A percentile compares a stretch with the other conserved stretches of the same genome.
phyloP scores from a whole-genome alignment of 2,888 invertebrate genomes.

The Euclidia mi region DNA sequence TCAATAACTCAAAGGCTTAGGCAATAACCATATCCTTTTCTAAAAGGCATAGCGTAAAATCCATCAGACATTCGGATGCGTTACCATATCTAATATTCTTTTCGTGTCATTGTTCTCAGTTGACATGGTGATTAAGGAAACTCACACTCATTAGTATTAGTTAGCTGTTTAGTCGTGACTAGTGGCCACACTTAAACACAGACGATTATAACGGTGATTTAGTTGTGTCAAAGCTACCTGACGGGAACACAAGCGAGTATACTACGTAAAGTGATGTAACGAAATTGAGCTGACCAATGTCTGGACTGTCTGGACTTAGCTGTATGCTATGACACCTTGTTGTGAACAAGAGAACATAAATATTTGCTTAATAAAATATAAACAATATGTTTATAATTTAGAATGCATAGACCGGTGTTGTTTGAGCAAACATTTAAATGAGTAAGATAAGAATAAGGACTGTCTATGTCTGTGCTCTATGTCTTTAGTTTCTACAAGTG shows the following conservation, averaged over 20 bases:
- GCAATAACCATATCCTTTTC: too few relatives aligned
- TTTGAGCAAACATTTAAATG: slow-evolving; percentile 17
- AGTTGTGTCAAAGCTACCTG: slow-evolving; percentile 36
- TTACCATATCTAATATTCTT: slow-evolving; percentile 13
- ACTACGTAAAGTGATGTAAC: neutral
- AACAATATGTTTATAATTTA: too few relatives aligned
- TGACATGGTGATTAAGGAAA: slow-evolving; percentile 66
- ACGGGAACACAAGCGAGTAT: slow-evolving; percentile 22
- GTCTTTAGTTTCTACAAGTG: slow-evolving; percentile 16
- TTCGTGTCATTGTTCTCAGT: slow-evolving; percentile 55
- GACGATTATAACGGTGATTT: slow-evolving; percentile 53
- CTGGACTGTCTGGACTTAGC: too few relatives aligned
- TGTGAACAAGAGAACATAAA: slow-evolving; percentile 10
- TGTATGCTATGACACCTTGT: too few relatives aligned
- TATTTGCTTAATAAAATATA: slow-evolving; percentile 1
- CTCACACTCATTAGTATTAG: slow-evolving; percentile 68
- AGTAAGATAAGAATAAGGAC: slow-evolving; percentile 3
- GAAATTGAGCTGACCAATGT: too few relatives aligned
- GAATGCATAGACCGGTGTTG: neutral
- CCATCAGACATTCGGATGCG: too few relatives aligned
- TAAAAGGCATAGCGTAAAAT: too few relatives aligned
- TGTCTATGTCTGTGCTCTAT: slow-evolving; percentile 5
- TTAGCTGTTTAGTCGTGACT: slow-evolving; percentile 62
- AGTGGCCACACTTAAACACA: slow-evolving; percentile 38
- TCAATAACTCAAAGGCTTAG: too few relatives aligned